Evolutionary conservation across 2,113 vertebrate species (phyloP).

Genomic region (Semnornis frantzii): DNA sequence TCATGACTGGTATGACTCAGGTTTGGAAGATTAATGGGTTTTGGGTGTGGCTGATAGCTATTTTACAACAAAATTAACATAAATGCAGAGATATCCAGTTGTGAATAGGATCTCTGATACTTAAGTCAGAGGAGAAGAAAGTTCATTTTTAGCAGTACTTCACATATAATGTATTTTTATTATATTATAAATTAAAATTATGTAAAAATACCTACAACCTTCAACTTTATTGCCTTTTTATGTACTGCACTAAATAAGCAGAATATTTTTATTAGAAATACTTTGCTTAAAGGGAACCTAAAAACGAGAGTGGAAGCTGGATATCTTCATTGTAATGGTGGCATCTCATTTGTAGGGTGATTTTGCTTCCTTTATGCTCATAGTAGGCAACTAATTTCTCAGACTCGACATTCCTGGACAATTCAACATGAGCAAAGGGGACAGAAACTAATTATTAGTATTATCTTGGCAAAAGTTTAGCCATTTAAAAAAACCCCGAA

Average conservation of each 20-base stretch:
- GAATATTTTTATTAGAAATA: slow-evolving; percentile 30
- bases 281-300: background rate
- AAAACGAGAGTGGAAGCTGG: slow-evolving; percentile 5
- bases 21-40: background rate
- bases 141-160: slow-evolving; percentile 9
- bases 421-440: background rate
- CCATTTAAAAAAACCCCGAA: background rate
- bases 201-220: slow-evolving; percentile 11
- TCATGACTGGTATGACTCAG: background rate
- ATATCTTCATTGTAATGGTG: background rate
- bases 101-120: background rate
- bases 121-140: background rate
- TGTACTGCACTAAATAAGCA: slow-evolving; percentile 29
- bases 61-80: slow-evolving; percentile 15
- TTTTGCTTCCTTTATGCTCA: slow-evolving; percentile 14
- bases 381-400: background rate
- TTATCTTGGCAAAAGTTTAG: slow-evolving; percentile 35
- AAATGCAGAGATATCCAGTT: background rate
- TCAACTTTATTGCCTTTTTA: slow-evolving; percentile 23
- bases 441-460: background rate
- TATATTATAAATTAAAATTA: slow-evolving; percentile 42
- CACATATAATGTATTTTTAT: slow-evolving; percentile 6
- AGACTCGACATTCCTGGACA: background rate
- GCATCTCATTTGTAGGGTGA: background rate
- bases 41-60: background rate